Percentiles rank a stretch among this genome's conserved stretches.
phyloP scores from a whole-genome alignment of 1,140 invertebrate species.

The Drosophila repletoides region DNA sequence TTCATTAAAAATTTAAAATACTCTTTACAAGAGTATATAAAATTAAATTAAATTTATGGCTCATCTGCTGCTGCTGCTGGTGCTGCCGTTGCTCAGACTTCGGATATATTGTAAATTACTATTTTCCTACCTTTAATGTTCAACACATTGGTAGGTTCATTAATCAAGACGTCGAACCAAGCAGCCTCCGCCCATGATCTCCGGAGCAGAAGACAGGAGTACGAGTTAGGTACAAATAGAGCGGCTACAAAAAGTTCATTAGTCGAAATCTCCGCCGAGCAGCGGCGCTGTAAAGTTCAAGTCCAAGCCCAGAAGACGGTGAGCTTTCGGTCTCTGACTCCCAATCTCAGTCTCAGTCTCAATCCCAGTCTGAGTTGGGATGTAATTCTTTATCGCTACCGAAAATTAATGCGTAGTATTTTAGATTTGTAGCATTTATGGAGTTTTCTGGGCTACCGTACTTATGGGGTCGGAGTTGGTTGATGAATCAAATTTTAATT shows the following conservation, averaged over 20 bases:
- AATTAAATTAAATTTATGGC: constrained; percentile 59
- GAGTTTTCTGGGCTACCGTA: constrained; percentile 40
- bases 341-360: too few species aligned
- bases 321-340: constrained; percentile 17
- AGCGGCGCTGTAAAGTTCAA: constrained; percentile 36
- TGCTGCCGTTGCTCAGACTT: background rate
- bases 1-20: background rate
- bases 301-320: background rate
- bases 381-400: constrained; percentile 73
- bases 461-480: constrained; percentile 23
- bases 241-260: constrained; percentile 29
- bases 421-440: constrained; percentile 48
- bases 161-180: constrained; percentile 49
- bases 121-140: constrained; percentile 69
- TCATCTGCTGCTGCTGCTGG: constrained; percentile 31
- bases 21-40: constrained; percentile 17
- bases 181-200: constrained; percentile 45
- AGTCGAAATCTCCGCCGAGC: constrained; percentile 23
- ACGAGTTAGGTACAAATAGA: constrained; percentile 5
- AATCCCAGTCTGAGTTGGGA: too few species aligned
- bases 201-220: background rate
- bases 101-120: constrained; percentile 65
- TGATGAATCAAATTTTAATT: constrained; percentile 60
- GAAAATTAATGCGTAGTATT: constrained; percentile 77
- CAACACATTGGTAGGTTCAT: constrained; percentile 74